Base-by-base conservation (phyloP, 2,888 invertebrate species). In the Trachelus iudaicus region DNA sequence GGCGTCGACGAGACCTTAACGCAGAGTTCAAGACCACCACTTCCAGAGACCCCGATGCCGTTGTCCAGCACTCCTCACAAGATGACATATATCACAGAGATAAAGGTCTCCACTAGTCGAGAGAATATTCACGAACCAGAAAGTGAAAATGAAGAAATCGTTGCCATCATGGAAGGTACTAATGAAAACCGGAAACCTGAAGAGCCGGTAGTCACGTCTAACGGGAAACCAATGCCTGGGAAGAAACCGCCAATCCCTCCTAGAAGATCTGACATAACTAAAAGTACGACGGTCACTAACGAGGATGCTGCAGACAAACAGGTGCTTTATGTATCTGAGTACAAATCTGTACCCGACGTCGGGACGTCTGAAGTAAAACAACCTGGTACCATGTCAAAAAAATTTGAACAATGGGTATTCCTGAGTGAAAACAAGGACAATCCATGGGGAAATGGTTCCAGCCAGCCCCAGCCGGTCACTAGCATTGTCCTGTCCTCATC, bases 41-140 rank as follows among this genome's bases (percentile, higher is more conserved):
- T 92, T 1, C 92, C 92, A 1, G 91, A 87, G 11, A 92, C 92
- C 0, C 92, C 92, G 1, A 88, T 92, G 82, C 92, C 92, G 73
- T 81, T 87, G 56, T 84, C 86, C 6, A 79, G 79, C 31, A 87
- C 89, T 31, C 88, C 90, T 0, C 91, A 92, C 15, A 91, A 91
- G 68, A 90, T 93, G 86, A 94, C 95, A 35, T 95, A 95, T 87
- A 93, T 96, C 56, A 96, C 95, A 69, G 96, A 96, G 92, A 96
- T 96, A 79, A 95, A 95, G 91, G 95, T 96, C 0, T 91, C 94
- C 0, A 87, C 92, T 3, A 90, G 87, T 69, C 85, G 86, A 13
- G 90, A 88, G 31, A 86, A 87, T 11, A 75, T 81, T 15, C 81
- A 75, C 13, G 82, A 83, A 31, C 12, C 73, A 30, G 81, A 80